Conservation (phyloP, 1,140 invertebrate species). For the Heliconius himera region DNA sequence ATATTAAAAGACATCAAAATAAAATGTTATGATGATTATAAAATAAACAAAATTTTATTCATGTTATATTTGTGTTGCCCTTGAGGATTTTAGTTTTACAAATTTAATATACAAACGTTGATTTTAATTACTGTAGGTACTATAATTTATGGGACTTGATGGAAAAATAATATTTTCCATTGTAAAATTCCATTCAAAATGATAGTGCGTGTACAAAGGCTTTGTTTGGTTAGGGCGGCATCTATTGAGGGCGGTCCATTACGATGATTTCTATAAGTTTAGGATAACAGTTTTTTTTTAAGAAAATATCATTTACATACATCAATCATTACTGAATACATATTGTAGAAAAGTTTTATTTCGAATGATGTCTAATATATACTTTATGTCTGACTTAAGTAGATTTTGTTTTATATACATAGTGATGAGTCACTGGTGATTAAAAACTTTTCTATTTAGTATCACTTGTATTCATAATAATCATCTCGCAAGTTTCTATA, state of each 20-base stretch:
- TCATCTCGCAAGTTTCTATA: no score
- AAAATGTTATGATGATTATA: no score
- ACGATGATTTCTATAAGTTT: conserved; percentile 10
- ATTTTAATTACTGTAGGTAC: neutral
- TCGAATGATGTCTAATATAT: neutral
- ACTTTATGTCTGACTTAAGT: no score
- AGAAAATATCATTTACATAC: conserved; percentile 13
- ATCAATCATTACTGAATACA: conserved; percentile 13
- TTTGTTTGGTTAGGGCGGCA: conserved; percentile 9
- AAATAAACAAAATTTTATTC: no score
- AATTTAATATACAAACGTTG: neutral
- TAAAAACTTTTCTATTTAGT: no score
- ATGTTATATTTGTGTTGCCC: no score
- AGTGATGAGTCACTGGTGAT: no score
- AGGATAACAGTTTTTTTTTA: neutral
- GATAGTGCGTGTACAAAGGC: neutral
- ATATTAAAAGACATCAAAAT: no score
- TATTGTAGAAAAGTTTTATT: neutral
- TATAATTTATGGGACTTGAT: neutral
- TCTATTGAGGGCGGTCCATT: neutral
- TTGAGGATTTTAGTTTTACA: no score
- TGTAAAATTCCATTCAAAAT: neutral
- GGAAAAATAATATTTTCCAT: conserved; percentile 1
- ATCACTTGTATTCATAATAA: no score
- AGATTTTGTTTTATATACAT: no score